These are phyloP conservation scores for Philereme transversata DNA, from an alignment of 2,888 invertebrate genomes.

Conservation along the genomic window DNA sequence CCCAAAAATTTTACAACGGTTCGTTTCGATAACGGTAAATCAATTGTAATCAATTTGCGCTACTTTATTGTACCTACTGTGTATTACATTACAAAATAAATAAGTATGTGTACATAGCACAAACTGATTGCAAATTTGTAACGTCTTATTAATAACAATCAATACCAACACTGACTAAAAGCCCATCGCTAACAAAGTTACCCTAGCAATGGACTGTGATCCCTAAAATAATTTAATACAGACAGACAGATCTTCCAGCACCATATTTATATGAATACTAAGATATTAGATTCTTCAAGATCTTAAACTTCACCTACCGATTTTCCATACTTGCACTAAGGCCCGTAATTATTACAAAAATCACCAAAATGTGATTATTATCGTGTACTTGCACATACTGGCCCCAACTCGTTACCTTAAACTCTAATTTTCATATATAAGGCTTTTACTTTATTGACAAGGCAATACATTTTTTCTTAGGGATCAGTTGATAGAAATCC, in stretches of 20 bases:
- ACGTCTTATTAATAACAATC: constrained; percentile 54
- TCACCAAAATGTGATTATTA: constrained; percentile 35
- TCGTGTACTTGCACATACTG: constrained; percentile 55
- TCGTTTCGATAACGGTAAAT: constrained; percentile 36
- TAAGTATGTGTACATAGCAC: constrained; percentile 41
- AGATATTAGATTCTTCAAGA: constrained; percentile 47
- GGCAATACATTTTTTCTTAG: constrained; percentile 59
- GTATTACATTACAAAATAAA: constrained; percentile 29
- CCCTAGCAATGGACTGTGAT: constrained; percentile 48
- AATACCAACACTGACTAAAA: constrained; percentile 58
- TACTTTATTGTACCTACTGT: constrained; percentile 36
- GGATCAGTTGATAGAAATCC: constrained; percentile 43
- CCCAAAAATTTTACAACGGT: constrained; percentile 36
- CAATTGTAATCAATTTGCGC: constrained; percentile 49
- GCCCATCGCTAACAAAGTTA: constrained; percentile 48
- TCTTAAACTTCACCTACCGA: constrained; percentile 41
- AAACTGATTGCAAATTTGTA: constrained; percentile 46
- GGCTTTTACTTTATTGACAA: constrained; percentile 64
- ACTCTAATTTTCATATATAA: constrained; percentile 63
- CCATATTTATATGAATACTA: constrained; percentile 61
- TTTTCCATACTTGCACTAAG: constrained; percentile 45
- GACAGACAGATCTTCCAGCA: constrained; percentile 83
- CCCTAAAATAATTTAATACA: constrained; percentile 65
- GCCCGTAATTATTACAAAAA: constrained; percentile 42
- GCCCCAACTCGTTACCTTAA: constrained; percentile 71